Conservation (phyloP, 2,113 vertebrate genomes). For the Petrocephalus zakoni region DNA sequence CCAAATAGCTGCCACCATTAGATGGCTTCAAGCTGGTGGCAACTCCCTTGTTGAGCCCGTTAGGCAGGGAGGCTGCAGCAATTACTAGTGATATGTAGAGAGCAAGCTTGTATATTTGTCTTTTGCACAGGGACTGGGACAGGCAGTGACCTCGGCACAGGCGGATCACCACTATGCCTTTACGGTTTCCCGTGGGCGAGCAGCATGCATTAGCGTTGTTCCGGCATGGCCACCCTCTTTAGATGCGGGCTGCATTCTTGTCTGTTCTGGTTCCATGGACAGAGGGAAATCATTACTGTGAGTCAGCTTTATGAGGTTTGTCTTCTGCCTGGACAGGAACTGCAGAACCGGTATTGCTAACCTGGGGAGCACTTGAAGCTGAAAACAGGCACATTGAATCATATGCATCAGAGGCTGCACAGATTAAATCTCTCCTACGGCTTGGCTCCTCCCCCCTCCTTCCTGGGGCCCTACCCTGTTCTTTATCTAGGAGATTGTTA, state of each 20-base stretch:
- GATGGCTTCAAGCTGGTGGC: neutral
- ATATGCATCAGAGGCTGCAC: neutral
- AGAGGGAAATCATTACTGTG: neutral
- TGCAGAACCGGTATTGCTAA: neutral
- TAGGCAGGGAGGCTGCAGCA: neutral
- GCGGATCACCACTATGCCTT: neutral
- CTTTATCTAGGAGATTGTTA: neutral
- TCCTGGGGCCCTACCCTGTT: neutral
- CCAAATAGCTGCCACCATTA: neutral
- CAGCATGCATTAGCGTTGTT: neutral
- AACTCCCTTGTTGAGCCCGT: neutral
- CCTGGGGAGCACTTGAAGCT: neutral
- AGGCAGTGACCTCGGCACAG: neutral
- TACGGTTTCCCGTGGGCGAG: neutral
- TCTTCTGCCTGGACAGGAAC: neutral
- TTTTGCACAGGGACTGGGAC: neutral
- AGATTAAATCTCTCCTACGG: neutral
- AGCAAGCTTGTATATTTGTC: neutral
- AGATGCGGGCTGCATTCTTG: neutral
- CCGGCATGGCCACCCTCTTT: neutral
- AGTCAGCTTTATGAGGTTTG: neutral
- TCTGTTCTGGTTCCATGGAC: neutral
- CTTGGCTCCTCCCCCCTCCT: neutral
- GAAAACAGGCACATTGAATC: neutral
- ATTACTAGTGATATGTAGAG: neutral